These are phyloP conservation scores for Chaetogeoica ovagalla DNA, from an alignment of 2,888 invertebrate species.

Conservation along the genomic window DNA sequence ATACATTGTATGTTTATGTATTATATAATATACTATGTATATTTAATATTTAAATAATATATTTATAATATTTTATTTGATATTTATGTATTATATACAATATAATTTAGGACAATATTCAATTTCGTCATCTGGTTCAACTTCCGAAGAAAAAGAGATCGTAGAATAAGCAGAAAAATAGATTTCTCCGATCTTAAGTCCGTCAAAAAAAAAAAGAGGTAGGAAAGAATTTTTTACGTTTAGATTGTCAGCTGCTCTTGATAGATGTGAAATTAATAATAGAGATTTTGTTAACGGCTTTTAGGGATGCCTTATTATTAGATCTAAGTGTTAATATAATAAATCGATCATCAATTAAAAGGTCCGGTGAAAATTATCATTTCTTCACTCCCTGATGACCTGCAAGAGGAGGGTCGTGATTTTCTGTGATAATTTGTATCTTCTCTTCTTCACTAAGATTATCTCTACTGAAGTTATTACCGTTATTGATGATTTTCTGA, in stretches of 20 bases:
- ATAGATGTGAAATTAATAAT: slow-evolving; percentile 10
- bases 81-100: not conserved
- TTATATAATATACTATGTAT: too few species aligned
- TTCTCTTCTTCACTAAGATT: too few species aligned
- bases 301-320: not conserved
- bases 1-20: too few species aligned
- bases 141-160: not conserved
- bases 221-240: not conserved
- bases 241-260: slow-evolving; percentile 2
- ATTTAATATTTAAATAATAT: not conserved
- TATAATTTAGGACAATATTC: slow-evolving; percentile 11
- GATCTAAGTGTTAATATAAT: slow-evolving; percentile 12
- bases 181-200: slow-evolving; percentile 1
- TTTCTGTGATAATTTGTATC: too few species aligned
- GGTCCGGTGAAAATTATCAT: not conserved
- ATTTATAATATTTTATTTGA: not conserved
- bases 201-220: not conserved
- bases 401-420: too few species aligned
- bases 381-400: too few species aligned
- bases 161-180: not conserved
- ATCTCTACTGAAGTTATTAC: slow-evolving; percentile 5
- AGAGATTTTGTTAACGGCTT: slow-evolving; percentile 17
- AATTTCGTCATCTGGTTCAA: not conserved
- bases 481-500: not conserved
- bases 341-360: slow-evolving; percentile 7